Evolutionary conservation across 2,888 invertebrate genomes (phyloP), one percentile per base, ranked within the genome.

Genomic region (Aleiodes testaceus): DNA sequence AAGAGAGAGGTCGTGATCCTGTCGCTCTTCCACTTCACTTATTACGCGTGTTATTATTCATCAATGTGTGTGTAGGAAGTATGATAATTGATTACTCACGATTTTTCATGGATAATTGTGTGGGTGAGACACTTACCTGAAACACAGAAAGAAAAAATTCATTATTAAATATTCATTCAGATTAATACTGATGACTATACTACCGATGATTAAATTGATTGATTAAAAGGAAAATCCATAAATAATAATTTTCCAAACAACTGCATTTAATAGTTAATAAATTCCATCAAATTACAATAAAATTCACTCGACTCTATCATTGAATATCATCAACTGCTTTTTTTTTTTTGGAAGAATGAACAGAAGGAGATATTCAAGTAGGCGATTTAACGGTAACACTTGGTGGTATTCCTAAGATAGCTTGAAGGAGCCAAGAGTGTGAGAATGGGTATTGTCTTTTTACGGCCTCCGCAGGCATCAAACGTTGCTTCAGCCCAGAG

Each of bases 381-480:
- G 66, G 53, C 50, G 63, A 66, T 70, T 74, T 75, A 71, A 75
- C 73, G 76, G 36, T 36, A 69, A 66, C 55, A 72, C 75, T 70
- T 42, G 45, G 59, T 74, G 72, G 68, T 71, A 66, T 47, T 44
- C 53, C 63, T 65, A 61, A 67, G 64, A 61, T 63, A 66, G 66
- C 22, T 22, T 42, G 11, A 66, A 71, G 50, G 50, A 50, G 50
- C 49, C 50, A 49, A 70, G 83, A 73, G 79, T 76, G 79, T 77
- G 82, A 79, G 82, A 45, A 75, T 72, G 78, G 80, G 80, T 81
- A 85, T 85, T 85, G 85, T 85, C 84, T 85, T 85, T 85, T 85
- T 85, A 85, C 84, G 82, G 81, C 76, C 80, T 81, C 77, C 80
- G 75, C 82, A 84, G 82, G 74, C 81, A 78, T 70, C 79, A 61